Evolutionary conservation across 2,113 vertebrate genomes (phyloP).

Genomic region (Spheniscus mendiculus): DNA sequence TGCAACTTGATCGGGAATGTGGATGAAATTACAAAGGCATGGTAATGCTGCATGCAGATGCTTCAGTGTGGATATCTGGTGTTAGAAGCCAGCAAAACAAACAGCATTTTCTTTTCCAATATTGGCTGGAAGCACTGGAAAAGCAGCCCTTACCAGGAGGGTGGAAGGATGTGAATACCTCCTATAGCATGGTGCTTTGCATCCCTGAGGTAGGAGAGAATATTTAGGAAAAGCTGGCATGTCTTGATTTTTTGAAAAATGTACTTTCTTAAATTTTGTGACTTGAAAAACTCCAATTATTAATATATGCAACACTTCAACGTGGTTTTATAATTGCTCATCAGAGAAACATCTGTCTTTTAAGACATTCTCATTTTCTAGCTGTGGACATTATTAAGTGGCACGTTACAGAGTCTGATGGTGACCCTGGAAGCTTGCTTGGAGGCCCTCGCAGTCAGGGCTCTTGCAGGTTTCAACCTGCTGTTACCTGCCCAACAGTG

Average conservation of each 20-base stretch:
- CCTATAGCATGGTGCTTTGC: background rate
- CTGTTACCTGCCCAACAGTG: background rate
- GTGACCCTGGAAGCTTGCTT: background rate
- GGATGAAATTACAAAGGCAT: background rate
- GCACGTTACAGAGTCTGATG: background rate
- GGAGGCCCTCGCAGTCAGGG: background rate
- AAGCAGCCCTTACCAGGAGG: background rate
- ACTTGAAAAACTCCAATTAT: background rate
- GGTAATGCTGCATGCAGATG: background rate
- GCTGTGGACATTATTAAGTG: background rate
- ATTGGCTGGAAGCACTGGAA: background rate
- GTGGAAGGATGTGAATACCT: background rate
- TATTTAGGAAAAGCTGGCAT: background rate
- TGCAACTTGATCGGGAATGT: background rate
- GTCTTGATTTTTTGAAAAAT: background rate
- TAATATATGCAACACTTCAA: background rate
- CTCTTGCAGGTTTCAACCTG: background rate
- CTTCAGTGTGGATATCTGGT: background rate
- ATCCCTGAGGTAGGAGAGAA: background rate
- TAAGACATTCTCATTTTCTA: background rate
- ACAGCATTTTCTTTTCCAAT: background rate
- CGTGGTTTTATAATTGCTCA: background rate
- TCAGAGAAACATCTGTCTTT: background rate
- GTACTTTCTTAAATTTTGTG: background rate
- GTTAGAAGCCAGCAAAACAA: background rate